These are phyloP conservation scores for Eublepharis macularius DNA, from an alignment of 2,113 vertebrate genomes.

Conservation along the genomic window DNA sequence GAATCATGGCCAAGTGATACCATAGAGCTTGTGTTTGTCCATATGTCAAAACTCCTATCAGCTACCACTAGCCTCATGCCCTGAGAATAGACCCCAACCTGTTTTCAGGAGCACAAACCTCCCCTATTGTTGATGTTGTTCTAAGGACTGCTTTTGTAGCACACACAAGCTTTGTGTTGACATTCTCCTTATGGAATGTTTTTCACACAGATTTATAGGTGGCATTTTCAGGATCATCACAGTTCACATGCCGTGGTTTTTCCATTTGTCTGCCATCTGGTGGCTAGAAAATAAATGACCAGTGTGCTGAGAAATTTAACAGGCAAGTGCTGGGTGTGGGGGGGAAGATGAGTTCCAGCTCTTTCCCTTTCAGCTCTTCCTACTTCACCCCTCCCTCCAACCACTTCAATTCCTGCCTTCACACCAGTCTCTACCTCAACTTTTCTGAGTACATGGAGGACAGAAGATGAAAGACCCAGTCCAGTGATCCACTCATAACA, in stretches of 20 bases:
- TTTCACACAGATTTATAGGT: background rate
- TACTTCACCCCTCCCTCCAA: background rate
- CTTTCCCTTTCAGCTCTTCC: background rate
- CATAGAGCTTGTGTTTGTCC: background rate
- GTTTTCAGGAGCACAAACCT: background rate
- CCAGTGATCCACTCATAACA: background rate
- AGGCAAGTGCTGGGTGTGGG: background rate
- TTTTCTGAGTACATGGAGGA: background rate
- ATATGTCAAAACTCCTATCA: background rate
- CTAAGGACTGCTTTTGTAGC: background rate
- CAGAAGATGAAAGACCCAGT: no score
- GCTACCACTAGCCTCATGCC: background rate
- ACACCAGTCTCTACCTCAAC: background rate
- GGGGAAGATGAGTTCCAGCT: background rate
- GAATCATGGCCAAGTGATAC: background rate
- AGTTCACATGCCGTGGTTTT: accelerated
- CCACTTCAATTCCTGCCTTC: background rate
- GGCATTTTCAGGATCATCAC: background rate
- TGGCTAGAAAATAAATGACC: slow-evolving; percentile 36
- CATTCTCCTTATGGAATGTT: background rate
- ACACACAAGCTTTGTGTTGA: background rate
- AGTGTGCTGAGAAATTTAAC: background rate
- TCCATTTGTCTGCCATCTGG: slow-evolving; percentile 39
- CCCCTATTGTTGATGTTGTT: background rate
- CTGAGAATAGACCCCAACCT: slow-evolving; percentile 16